Evolutionary conservation across 1,140 invertebrate species (phyloP).

Genomic region (Lysiphlebus fabarum): DNA sequence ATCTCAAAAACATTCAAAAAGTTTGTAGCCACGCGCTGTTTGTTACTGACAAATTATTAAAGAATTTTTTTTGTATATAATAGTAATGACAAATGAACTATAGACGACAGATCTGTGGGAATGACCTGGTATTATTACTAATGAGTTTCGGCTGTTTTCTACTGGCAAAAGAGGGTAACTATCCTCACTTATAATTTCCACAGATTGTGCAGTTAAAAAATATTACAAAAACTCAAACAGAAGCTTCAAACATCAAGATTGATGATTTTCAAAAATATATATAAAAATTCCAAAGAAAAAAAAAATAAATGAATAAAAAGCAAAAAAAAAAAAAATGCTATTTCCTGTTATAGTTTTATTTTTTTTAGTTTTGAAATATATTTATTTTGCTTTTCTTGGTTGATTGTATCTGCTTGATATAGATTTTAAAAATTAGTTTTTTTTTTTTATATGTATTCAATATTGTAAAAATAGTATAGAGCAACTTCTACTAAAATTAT

Average conservation of each 20-base stretch:
- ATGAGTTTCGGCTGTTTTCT: slow-evolving; percentile 30
- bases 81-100: slow-evolving; percentile 23
- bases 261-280: slow-evolving; percentile 3
- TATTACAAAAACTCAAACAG: slow-evolving; percentile 13
- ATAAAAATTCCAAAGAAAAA: too few relatives aligned
- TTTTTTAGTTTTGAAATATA: background rate
- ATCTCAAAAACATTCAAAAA: background rate
- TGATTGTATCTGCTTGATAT: too few relatives aligned
- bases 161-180: background rate
- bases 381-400: background rate
- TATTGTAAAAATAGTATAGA: background rate
- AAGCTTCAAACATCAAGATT: slow-evolving; percentile 11
- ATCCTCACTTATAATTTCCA: slow-evolving; percentile 21
- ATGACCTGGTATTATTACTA: slow-evolving; percentile 23
- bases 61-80: slow-evolving; percentile 13
- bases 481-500: background rate
- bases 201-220: slow-evolving; percentile 20
- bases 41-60: slow-evolving; percentile 21
- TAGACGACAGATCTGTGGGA: slow-evolving; percentile 21
- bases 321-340: slow-evolving; percentile 10
- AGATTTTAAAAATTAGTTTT: too few relatives aligned
- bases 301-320: slow-evolving; percentile 13
- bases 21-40: background rate
- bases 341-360: background rate
- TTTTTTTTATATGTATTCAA: slow-evolving; percentile 1